Conservation (phyloP, 1,140 invertebrate species). For the Rhagoletis zephyria region DNA sequence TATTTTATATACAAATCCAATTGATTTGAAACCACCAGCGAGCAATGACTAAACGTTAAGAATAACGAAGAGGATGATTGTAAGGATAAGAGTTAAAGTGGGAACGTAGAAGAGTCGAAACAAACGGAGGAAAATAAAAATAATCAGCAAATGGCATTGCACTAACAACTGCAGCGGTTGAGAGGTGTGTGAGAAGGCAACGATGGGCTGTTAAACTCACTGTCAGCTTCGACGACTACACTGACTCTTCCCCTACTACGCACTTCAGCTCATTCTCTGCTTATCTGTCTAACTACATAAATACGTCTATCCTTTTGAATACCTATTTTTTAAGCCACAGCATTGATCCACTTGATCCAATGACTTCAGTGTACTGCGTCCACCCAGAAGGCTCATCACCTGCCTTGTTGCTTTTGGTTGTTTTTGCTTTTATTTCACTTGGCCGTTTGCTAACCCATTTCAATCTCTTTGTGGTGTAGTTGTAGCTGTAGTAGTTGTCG, state of each 20-base stretch:
- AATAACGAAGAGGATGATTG: too few relatives aligned
- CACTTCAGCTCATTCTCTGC: neutral
- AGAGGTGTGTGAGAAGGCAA: neutral
- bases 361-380: neutral
- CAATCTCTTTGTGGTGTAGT: slow-evolving; percentile 17
- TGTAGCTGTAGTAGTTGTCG: neutral
- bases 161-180: neutral
- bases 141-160: neutral
- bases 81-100: neutral
- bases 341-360: slow-evolving; percentile 50
- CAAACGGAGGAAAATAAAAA: neutral
- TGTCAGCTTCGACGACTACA: neutral
- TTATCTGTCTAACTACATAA: slow-evolving; percentile 34
- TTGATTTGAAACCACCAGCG: neutral
- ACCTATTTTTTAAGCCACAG: slow-evolving; percentile 42
- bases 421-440: slow-evolving; percentile 39
- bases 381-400: slow-evolving; percentile 25
- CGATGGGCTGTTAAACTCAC: neutral
- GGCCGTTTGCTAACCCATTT: slow-evolving; percentile 37
- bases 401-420: neutral
- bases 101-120: too few relatives aligned
- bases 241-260: neutral
- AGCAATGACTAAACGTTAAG: neutral
- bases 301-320: neutral
- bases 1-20: slow-evolving; percentile 24